Percentiles rank a stretch among this genome's conserved stretches.
phyloP scores from a whole-genome alignment of 2,113 vertebrate species.

The Phyllopteryx taeniolatus region DNA sequence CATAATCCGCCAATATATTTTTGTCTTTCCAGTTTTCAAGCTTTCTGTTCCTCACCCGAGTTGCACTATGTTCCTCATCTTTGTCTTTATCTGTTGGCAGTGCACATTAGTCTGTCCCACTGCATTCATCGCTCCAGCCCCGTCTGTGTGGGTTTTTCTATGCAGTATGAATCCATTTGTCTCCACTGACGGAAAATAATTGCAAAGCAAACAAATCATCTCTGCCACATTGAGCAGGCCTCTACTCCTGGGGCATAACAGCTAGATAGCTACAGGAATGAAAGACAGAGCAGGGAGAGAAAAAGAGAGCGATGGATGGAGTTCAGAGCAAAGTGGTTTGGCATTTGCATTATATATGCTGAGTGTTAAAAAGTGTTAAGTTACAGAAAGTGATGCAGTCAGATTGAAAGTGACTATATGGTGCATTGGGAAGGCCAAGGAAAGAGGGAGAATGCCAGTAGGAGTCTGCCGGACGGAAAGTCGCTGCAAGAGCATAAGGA shows the following conservation, averaged over 20 bases:
- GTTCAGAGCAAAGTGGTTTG: conserved; percentile 50
- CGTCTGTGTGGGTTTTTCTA: conserved; percentile 64
- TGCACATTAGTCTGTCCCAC: conserved; percentile 40
- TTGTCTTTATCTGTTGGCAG: conserved; percentile 41
- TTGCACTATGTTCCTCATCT: conserved; percentile 35
- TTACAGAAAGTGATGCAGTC: conserved; percentile 56
- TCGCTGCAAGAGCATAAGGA: conserved; percentile 63
- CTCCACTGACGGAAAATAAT: conserved; percentile 96
- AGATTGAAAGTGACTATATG: conserved; percentile 66
- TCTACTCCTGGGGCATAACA: conserved; percentile 74
- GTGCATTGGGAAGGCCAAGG: conserved; percentile 30
- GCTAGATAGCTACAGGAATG: conserved; percentile 63
- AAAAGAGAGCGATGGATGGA: conserved; percentile 24
- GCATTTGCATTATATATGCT: conserved; percentile 66
- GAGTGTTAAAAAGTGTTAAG: conserved; percentile 63
- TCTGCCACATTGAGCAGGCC: conserved; percentile 82
- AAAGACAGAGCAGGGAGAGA: conserved; percentile 36
- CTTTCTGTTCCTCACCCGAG: conserved; percentile 23
- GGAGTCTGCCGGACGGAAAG: conserved; percentile 57
- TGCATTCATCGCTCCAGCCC: conserved; percentile 50
- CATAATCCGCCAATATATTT: not conserved
- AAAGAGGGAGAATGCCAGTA: conserved; percentile 24
- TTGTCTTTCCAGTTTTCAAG: not conserved
- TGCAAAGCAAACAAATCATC: conserved; percentile 97
- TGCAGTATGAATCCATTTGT: conserved; percentile 89